Base-by-base conservation (phyloP, 1,140 invertebrate species). In the Pseudomyrmex cubaensis region DNA sequence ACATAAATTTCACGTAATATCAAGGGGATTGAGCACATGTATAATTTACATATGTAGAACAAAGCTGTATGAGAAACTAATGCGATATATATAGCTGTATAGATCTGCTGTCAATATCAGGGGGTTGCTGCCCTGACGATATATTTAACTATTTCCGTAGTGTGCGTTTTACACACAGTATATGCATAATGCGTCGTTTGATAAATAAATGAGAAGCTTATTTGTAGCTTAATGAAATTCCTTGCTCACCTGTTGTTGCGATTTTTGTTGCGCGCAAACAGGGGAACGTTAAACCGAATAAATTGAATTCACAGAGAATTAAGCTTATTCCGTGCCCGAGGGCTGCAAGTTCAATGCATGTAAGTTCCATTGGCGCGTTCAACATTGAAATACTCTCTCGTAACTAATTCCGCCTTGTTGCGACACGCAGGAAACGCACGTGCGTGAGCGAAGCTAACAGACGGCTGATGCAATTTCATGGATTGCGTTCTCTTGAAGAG, bases 71-170 rank as follows among this genome's bases (percentile, higher is more conserved):
- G 57, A 77, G 48, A 35, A 48, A 46, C 54, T 57, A 77, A 57
- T 67, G 63, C 17, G 50, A 75, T 75, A 67, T 56, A 77, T 35
- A 77, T 35, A 46, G 35, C 35, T 56, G 12, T 25, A 62, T 46
- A 50, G 22, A 4, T 52, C 12, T 5, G 54, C 75, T 77, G 75
- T 67, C 75, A 67, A 77, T 67, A 77, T 67, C 75, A 77, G 35
- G 7, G 54, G 35, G 25, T 69, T 56, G 52, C 52, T 54, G 50
- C 35, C 15, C 54, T 69, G 17, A 35, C 66, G 22, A n/a, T 25
- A 67, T 69, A 59, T 78, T 69, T 69, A 78, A 70, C 44, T 70
- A 70, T 10, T 7, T 35, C 52, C 44, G 25, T 2, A 54, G 50
- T n/a, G 15, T 35, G 44, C 35, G 7, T 59, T 35, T 7, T 48